Evolutionary conservation across 2,797 vertebrate genomes (phyloP).

Genomic region (Cercopithecus petaurista): DNA sequence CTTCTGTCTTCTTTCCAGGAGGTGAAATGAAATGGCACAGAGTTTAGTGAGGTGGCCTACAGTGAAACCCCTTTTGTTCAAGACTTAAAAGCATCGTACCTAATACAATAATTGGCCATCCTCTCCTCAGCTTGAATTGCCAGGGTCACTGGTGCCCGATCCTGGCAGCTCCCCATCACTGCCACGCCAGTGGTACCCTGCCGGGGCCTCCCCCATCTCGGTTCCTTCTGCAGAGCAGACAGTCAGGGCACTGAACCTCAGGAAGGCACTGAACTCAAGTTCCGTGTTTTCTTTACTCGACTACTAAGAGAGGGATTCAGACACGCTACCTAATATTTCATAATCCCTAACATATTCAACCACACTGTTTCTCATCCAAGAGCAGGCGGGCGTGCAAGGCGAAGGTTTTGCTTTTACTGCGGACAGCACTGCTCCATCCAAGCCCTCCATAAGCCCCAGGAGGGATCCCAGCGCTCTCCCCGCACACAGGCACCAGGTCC

Average conservation of each 20-base stretch:
- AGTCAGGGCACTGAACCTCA: not conserved
- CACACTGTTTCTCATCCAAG: no score
- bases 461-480: no score
- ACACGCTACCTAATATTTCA: no score
- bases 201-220: not conserved
- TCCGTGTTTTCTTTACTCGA: not conserved
- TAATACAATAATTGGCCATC: not conserved
- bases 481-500: no score
- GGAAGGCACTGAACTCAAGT: not conserved
- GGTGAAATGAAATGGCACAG: no score
- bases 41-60: not conserved
- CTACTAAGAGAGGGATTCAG: no score
- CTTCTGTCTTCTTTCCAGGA: not conserved
- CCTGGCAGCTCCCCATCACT: not conserved
- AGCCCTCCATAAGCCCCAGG: no score
- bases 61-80: not conserved
- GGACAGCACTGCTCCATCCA: no score
- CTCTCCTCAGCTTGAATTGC: not conserved
- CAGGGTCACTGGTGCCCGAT: not conserved
- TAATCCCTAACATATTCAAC: no score
- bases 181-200: not conserved
- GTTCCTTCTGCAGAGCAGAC: not conserved
- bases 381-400: no score
- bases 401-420: no score
- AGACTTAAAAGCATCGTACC: not conserved